Base-by-base conservation (phyloP, 2,888 invertebrate genomes). In the Lacanobia oleracea region DNA sequence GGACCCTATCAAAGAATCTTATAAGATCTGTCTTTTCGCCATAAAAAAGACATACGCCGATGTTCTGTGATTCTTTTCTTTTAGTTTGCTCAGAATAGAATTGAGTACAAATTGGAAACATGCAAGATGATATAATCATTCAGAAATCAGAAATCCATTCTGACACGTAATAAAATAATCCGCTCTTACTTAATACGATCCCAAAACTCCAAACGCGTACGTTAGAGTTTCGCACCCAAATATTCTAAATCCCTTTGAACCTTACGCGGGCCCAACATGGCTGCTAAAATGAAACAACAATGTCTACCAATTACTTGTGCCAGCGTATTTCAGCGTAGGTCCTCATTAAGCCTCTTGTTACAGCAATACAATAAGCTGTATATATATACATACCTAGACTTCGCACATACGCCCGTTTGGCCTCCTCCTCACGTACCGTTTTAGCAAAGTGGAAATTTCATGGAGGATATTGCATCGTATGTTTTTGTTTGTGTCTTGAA, bases 321-420 rank as follows among this genome's bases (percentile, higher is more conserved):
- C 23, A 37, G 48, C 57, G 66, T 74, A 73, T 80, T 73, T 67
- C 54, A 65, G 54, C 21, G 61, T 67, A 69, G 54, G 48, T 54
- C 27, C 60, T 83, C 80, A 82, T 81, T 81, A 81, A 81, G 66
- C 62, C 72, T 72, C 76, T 81, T 84, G 82, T 84, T 82, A 72
- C 40, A 71, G 21, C 67, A 57, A 75, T 75, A 83, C 75, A 75
- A 71, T 83, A 77, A 65, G 59, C 64, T 53, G 4, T 75, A 33
- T 66, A 76, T 66, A 76, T 18, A 77, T 64, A 72, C 18, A 64
- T 64, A 62, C 56, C 50, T 67, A 72, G 68, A 72, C 59, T 71
- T 76, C 59, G 54, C 75, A 73, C 60, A 48, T 64, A 66, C 27
- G 53, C 53, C 40, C 40, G 64, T 74, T 84, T 76, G 53, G 60